Percentiles rank a stretch among this genome's conserved stretches.
Conservation (phyloP, 1,140 invertebrate species). For the Homarus americanus region DNA sequence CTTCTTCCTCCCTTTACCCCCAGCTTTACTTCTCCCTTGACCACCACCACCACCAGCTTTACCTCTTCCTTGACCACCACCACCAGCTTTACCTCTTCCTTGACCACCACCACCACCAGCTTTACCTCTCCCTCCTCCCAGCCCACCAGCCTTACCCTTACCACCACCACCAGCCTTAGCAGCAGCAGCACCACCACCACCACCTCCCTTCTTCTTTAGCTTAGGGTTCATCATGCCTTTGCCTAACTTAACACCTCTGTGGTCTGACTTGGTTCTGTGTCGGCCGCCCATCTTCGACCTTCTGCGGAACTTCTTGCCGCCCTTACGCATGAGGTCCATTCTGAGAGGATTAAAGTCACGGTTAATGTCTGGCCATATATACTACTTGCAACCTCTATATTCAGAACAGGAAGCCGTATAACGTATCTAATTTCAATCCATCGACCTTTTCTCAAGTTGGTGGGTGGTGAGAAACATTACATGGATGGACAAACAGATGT, state of each 20-base stretch:
- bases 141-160: neutral
- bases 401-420: too few species aligned
- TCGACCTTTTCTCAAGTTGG: too few species aligned
- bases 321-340: slow-evolving; percentile 20
- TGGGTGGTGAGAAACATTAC: too few species aligned
- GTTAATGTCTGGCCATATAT: too few species aligned
- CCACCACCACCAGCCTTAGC: neutral
- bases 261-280: slow-evolving; percentile 52
- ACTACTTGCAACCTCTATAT: too few species aligned
- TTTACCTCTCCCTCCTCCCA: neutral
- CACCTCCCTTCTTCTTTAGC: slow-evolving; percentile 1
- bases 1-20: neutral
- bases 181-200: too few species aligned
- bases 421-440: too few species aligned
- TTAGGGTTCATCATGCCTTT: slow-evolving; percentile 9
- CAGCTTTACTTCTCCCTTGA: neutral
- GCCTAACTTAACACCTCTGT: slow-evolving; percentile 30
- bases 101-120: neutral
- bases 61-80: slow-evolving; percentile 8
- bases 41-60: neutral
- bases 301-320: slow-evolving; percentile 31
- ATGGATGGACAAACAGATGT: too few species aligned
- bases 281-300: slow-evolving; percentile 52
- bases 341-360: neutral
- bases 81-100: neutral